Evolutionary conservation across 1,140 invertebrate genomes (phyloP), one percentile per base, ranked within the genome.

Genomic region (Megalonaias nervosa): DNA sequence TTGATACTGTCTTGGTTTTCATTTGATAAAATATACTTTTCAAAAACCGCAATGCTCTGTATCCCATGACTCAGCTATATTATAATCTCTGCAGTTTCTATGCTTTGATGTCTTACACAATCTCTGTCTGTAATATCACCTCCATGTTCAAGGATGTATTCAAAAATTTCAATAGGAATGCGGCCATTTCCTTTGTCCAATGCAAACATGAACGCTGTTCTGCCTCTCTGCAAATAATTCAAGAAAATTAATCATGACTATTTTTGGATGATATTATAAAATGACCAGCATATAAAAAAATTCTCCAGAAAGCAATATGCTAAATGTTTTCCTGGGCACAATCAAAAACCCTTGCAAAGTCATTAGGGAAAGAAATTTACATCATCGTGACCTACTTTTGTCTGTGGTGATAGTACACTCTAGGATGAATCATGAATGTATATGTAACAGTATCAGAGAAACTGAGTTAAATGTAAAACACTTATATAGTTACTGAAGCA

Each of bases 121-220:
- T 88, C 87, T 73, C 88, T 83, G 19, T 84, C 82, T 19, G 82
- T 82, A 13, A 89, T 74, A 73, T 88, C 81, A 21, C 82, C 77
- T 21, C 85, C 87, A 71, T 86, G 80, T 61, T 82, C 81, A 58
- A 89, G 58, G 73, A 89, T 83, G 38, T 80, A 85, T 19, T 80
- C 70, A 68, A 87, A 85, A 15, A 89, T 74, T 13, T 88, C 85
- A 31, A 80, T 23, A 9, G 82, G 75, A 16, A 88, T 67, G 2
- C 81, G 67, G 13, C 85, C 83, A 75, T 86, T 81, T 15, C 70
- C 75, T 74, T 84, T 86, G 71, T 89, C 88, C 57, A 89, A 67
- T 17, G 86, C 82, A 75, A 82, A 89, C 17, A 86, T 82, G n/a
- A 87, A 79, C 19, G 82, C 85, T 69, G 82, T 87, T 66, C 88